Conservation (phyloP, 2,797 vertebrate genomes). For the Diplodus puntazzo region DNA sequence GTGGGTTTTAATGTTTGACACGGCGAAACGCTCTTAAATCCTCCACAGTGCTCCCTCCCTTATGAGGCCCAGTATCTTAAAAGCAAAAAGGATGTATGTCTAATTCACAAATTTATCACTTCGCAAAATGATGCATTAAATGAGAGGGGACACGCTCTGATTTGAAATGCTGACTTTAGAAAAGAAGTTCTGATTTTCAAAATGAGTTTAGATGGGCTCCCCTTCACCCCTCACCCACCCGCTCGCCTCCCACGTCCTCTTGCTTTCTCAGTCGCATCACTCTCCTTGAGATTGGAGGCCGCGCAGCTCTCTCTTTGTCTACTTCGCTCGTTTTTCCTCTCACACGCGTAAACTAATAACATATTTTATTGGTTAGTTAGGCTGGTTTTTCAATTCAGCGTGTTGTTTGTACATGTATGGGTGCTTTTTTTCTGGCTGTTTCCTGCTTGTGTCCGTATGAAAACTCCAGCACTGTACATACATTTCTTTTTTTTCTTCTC, state of each 20-base stretch:
- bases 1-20: conserved; percentile 91
- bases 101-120: conserved; percentile 91
- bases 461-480: not conserved
- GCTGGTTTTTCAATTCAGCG: conserved; percentile 6
- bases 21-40: conserved; percentile 89
- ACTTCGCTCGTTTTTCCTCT: conserved; percentile 26
- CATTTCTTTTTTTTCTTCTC: too few relatives aligned
- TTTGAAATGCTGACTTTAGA: conserved; percentile 91
- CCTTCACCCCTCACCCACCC: conserved; percentile 75
- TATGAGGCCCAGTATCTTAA: conserved; percentile 86
- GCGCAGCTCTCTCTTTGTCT: conserved; percentile 65
- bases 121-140: conserved; percentile 89
- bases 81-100: conserved; percentile 89
- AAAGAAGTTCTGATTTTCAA: conserved; percentile 87
- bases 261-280: conserved; percentile 76
- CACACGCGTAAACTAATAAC: not conserved
- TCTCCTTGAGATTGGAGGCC: conserved; percentile 59
- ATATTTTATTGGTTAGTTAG: conserved; percentile 23
- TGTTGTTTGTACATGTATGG: conserved; percentile 6
- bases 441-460: not conserved
- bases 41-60: conserved; percentile 84
- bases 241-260: conserved; percentile 79
- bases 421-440: not conserved
- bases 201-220: conserved; percentile 86
- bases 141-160: conserved; percentile 87